These are phyloP conservation scores for Chydorus sphaericus DNA, from an alignment of 2,888 invertebrate species.

Conservation along the genomic window DNA sequence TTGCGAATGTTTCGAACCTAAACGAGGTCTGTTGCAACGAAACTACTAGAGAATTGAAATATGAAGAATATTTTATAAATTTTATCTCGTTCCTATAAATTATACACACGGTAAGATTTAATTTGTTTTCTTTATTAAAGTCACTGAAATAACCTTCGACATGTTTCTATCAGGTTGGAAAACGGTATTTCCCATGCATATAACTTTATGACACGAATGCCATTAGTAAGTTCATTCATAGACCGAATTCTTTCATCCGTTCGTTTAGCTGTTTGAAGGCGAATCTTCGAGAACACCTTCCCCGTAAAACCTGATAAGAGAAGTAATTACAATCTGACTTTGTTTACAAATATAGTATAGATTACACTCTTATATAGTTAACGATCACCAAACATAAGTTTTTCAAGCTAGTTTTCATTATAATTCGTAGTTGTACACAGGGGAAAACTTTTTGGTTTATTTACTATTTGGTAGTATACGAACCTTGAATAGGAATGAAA, in stretches of 20 bases:
- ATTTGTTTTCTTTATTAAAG: too few species aligned
- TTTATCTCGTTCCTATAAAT: conserved; percentile 30
- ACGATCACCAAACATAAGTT: too few species aligned
- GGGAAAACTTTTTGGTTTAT: too few species aligned
- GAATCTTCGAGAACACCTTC: conserved; percentile 26
- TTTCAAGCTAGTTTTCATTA: too few species aligned
- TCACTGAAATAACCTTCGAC: conserved; percentile 10
- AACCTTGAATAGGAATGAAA: conserved; percentile 71
- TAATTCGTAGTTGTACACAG: too few species aligned
- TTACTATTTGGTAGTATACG: too few species aligned
- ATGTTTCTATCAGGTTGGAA: conserved; percentile 22
- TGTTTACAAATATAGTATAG: too few species aligned
- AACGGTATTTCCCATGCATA: conserved; percentile 41
- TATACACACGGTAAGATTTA: too few species aligned
- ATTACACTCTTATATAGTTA: too few species aligned
- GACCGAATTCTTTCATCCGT: conserved; percentile 37
- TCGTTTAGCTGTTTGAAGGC: conserved; percentile 31
- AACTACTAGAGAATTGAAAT: conserved; percentile 27
- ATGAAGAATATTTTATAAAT: conserved; percentile 23
- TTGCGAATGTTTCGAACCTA: conserved; percentile 31
- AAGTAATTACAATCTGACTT: too few species aligned
- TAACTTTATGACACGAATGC: conserved; percentile 40
- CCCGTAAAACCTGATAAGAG: too few species aligned
- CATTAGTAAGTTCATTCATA: conserved; percentile 38
- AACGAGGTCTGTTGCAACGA: conserved; percentile 32